A percentile compares a stretch with the other conserved stretches of the same genome.
These are phyloP conservation scores for Dasysyrphus tricinctus DNA, from an alignment of 2,888 invertebrate species.

Conservation along the genomic window DNA sequence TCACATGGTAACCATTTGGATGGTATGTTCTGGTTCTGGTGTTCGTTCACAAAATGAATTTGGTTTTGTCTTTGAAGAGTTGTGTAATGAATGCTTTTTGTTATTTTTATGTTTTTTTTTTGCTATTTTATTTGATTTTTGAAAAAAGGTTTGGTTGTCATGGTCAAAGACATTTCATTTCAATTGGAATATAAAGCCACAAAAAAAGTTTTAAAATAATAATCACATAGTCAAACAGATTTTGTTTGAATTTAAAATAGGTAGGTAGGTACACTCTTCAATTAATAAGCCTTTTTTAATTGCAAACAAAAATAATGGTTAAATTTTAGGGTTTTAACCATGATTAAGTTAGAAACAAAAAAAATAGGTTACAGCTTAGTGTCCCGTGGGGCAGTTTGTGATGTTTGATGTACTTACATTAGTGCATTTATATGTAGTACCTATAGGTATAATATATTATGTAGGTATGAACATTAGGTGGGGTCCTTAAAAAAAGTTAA, in stretches of 20 bases:
- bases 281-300: conserved; percentile 3
- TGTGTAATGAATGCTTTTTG: conserved; percentile 40
- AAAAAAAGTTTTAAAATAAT: background rate
- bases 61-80: conserved; percentile 61
- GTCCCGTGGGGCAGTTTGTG: no score
- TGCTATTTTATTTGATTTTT: background rate
- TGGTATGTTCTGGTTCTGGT: conserved; percentile 32
- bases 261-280: no score
- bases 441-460: no score
- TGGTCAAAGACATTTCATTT: conserved; percentile 38
- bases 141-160: conserved; percentile 49
- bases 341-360: no score
- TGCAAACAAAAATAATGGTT: background rate
- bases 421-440: background rate
- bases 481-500: no score
- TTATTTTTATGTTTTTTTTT: conserved; percentile 2
- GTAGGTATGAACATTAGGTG: no score
- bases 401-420: no score
- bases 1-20: conserved; percentile 65
- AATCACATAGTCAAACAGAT: background rate
- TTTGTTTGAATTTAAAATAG: background rate
- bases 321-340: background rate
- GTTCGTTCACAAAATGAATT: conserved; percentile 51
- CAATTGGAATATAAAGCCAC: conserved; percentile 1
- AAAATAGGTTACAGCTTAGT: no score